phyloP scores from a whole-genome alignment of 2,888 invertebrate species.

The Andricus quercusramuli region DNA sequence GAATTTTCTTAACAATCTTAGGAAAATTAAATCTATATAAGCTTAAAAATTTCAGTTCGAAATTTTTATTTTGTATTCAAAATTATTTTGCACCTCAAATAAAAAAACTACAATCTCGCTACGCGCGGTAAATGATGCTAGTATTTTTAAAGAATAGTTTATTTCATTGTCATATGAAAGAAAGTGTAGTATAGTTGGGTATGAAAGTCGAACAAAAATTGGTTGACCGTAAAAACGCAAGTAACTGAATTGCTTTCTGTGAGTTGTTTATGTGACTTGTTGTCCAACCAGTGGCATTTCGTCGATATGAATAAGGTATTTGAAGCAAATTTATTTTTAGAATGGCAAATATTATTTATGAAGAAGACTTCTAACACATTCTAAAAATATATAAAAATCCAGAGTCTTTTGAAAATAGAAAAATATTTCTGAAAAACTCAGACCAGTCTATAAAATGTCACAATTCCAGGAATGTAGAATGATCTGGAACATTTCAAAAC shows the following conservation, averaged over 20 bases:
- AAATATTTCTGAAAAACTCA: too few relatives aligned
- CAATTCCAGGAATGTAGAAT: too few relatives aligned
- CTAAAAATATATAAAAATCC: neutral
- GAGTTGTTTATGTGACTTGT: slow-evolving; percentile 15
- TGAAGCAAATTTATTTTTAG: neutral
- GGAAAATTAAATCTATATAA: too few relatives aligned
- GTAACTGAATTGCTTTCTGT: neutral
- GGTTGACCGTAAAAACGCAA: neutral
- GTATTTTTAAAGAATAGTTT: neutral
- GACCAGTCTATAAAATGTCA: too few relatives aligned
- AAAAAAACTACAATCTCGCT: too few relatives aligned
- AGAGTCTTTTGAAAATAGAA: neutral
- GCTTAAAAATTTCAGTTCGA: too few relatives aligned
- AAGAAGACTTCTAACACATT: neutral
- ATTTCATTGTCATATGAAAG: neutral
- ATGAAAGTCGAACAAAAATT: slow-evolving; percentile 16
- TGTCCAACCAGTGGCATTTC: neutral
- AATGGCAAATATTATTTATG: neutral
- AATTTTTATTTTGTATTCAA: too few relatives aligned
- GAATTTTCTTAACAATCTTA: too few relatives aligned
- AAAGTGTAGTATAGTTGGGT: neutral
- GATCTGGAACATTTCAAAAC: too few relatives aligned
- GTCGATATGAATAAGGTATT: neutral
- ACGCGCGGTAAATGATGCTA: too few relatives aligned
- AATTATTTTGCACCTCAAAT: too few relatives aligned